A percentile compares a stretch with the other conserved stretches of the same genome.
phyloP scores from a whole-genome alignment of 2,113 vertebrate genomes.

The Elanoides forficatus region DNA sequence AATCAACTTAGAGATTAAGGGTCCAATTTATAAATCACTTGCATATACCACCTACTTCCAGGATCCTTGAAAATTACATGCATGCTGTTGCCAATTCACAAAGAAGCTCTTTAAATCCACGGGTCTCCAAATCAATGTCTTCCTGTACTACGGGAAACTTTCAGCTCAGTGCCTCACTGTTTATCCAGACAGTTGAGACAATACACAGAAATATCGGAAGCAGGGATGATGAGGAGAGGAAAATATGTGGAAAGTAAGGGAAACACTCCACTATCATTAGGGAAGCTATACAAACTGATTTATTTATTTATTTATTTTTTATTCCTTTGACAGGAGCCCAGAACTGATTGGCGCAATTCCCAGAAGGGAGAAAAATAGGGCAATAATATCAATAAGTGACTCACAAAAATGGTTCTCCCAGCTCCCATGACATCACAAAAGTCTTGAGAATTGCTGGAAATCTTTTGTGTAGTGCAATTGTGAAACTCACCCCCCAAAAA shows the following conservation, averaged over 20 bases:
- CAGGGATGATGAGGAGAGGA: neutral
- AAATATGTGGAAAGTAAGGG: neutral
- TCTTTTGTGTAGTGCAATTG: neutral
- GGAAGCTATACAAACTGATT: neutral
- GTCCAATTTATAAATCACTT: slow-evolving; percentile 19
- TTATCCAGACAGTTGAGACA: neutral
- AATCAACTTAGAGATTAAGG: slow-evolving; percentile 19
- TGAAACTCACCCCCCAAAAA: neutral
- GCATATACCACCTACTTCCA: neutral
- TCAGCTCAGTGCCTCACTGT: neutral
- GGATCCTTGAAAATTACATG: neutral
- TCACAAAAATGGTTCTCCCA: neutral
- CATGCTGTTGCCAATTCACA: neutral
- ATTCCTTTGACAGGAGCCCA: neutral
- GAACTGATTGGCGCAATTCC: neutral
- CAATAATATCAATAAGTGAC: neutral
- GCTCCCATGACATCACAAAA: neutral
- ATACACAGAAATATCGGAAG: neutral
- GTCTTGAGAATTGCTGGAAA: neutral
- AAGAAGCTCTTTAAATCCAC: neutral
- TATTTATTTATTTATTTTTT: neutral
- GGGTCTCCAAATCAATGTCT: neutral
- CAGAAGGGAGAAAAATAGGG: neutral
- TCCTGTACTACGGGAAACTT: neutral
- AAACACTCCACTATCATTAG: neutral